Conservation (phyloP, 2,888 invertebrate species). For the Onchidella celtica region DNA sequence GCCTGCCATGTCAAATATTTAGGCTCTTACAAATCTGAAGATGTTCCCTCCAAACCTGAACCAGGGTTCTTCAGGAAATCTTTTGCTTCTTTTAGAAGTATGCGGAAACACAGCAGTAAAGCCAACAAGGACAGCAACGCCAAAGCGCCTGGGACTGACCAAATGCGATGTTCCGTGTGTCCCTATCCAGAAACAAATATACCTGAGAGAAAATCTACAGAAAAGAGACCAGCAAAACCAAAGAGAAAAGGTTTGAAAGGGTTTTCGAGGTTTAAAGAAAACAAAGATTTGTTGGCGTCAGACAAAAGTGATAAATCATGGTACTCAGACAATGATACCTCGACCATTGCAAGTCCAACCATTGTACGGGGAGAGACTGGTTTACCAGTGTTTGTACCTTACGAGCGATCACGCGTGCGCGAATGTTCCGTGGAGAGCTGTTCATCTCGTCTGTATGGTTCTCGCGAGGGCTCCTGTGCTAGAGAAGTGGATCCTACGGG, state of each 20-base stretch:
- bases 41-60: constrained; percentile 8
- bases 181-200: constrained; percentile 21
- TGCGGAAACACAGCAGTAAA: constrained; percentile 26
- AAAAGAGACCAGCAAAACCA: constrained; percentile 27
- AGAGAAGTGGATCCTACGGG: constrained; percentile 31
- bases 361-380: not conserved
- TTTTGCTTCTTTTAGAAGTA: constrained; percentile 28
- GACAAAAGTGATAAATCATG: constrained; percentile 18
- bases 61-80: constrained; percentile 44
- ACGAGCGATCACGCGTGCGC: constrained; percentile 22
- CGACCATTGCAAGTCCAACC: not conserved
- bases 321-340: constrained; percentile 35
- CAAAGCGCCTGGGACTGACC: not conserved
- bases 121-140: not conserved
- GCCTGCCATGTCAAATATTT: not conserved
- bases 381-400: not conserved
- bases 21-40: not conserved
- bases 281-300: not conserved
- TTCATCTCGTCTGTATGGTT: constrained; percentile 24
- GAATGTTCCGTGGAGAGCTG: constrained; percentile 45
- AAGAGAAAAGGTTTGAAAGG: constrained; percentile 39
- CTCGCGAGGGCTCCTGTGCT: constrained; percentile 37
- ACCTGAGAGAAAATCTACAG: constrained; percentile 3
- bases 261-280: constrained; percentile 19
- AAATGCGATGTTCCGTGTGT: constrained; percentile 11